phyloP scores from a whole-genome alignment of 2,888 invertebrate species.

The Pilophorus perplexus region DNA sequence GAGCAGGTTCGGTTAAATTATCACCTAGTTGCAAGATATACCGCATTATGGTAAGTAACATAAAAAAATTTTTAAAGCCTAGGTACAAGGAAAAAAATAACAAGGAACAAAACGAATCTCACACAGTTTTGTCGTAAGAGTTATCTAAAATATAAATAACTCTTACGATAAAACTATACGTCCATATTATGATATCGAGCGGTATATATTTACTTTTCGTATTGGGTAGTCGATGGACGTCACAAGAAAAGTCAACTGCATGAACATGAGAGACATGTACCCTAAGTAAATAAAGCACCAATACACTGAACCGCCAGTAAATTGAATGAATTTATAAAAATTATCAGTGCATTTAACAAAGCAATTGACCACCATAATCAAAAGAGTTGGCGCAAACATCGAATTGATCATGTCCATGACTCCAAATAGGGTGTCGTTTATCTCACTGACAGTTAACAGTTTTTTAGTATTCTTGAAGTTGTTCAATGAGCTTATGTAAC shows the following conservation, averaged over 20 bases:
- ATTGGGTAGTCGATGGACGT: conserved; percentile 11
- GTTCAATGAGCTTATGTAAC: neutral
- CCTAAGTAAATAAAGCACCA: neutral
- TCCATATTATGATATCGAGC: too few relatives aligned
- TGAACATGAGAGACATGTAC: conserved; percentile 17
- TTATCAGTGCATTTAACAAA: conserved; percentile 33
- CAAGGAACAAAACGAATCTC: too few relatives aligned
- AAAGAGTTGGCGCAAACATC: conserved; percentile 13
- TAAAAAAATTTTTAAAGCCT: too few relatives aligned
- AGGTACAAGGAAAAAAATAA: too few relatives aligned
- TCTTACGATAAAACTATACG: too few relatives aligned
- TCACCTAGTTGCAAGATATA: too few relatives aligned
- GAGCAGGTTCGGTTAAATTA: too few relatives aligned
- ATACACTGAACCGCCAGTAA: neutral
- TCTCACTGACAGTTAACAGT: too few relatives aligned
- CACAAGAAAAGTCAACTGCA: conserved; percentile 23
- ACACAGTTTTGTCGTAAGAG: too few relatives aligned
- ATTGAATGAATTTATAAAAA: conserved; percentile 28
- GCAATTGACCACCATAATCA: conserved; percentile 19
- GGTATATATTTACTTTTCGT: conserved; percentile 2
- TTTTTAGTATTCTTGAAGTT: too few relatives aligned
- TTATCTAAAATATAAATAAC: too few relatives aligned
- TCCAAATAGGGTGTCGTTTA: neutral
- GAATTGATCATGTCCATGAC: conserved; percentile 1
- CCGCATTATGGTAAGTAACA: too few relatives aligned